Base-by-base conservation (phyloP, 92 coral and sea anemone genomes). In the Epizoanthus stellaris region DNA sequence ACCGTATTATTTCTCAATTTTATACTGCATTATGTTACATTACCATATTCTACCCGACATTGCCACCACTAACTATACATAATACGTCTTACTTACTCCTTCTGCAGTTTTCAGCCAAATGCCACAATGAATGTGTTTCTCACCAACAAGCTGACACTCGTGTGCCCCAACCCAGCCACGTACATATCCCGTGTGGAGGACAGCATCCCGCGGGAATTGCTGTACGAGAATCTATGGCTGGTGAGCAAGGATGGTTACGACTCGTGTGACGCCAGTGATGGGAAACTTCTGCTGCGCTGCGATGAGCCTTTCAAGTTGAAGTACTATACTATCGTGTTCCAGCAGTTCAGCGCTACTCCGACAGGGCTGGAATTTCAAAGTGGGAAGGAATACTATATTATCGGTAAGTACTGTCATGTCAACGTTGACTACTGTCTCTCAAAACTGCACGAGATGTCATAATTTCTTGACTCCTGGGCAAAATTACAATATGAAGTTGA, bases 121-220 rank as follows among this genome's bases (percentile, higher is more conserved):
- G 85, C 69, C 38, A 67, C 89, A 12, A 47, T 72, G 63, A 85
- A 66, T 8, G 91, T 88, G 10, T 77, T 91, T 13, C 80, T 72
- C 4, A 49, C 42, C 36, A 76, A 85, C 61, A 88, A 87, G 6
- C 56, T 91, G 19, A 89, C 74, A 74, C 67, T 93, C 56, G 92
- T 93, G 76, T 93, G 97, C 86, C 95, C 97, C 38, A 93, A 85
- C 69, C 92, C 89, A 60, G 94, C 95, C 40, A 93, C 85, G 45
- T 89, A 89, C 82, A 86, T 90, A 53, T 67, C 73, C 53, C 85
- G 82, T 11, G 61, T 85, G 12, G 80, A 67, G n/a, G 88, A 85
- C 57, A 93, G 82, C 65, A 75, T 87, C 43, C 93, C 88, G 1
- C 36, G 54, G 81, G 94, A 91, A 72, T 66, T 89, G 56, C 69